Conservation (phyloP, 1,140 invertebrate species). For the Portunus trituberculatus region DNA sequence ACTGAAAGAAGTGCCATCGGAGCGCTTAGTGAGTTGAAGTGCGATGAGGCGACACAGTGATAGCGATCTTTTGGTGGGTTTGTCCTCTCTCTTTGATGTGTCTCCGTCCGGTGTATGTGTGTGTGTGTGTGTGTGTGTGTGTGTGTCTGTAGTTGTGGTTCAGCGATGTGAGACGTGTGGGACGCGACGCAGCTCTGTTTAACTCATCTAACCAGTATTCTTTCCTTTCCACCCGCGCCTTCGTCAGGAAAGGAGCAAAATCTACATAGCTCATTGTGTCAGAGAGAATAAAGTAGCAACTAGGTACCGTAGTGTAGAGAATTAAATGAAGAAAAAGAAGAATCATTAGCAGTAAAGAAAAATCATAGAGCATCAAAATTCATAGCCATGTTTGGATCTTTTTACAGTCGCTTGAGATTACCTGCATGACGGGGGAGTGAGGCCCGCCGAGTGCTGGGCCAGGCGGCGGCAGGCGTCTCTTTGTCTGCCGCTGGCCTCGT, state of each 20-base stretch:
- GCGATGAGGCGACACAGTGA: neutral
- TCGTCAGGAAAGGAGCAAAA: no score
- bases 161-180: no score
- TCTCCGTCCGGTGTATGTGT: no score
- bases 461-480: neutral
- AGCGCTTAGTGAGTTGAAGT: neutral
- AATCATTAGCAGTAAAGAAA: no score
- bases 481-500: neutral
- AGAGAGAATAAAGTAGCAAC: no score
- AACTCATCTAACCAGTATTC: no score
- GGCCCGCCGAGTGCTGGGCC: neutral
- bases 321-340: no score
- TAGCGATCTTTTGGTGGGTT: neutral
- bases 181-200: no score
- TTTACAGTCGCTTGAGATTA: constrained; percentile 6
- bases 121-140: neutral
- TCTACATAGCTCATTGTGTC: no score
- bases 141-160: neutral
- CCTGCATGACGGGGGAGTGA: neutral
- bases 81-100: neutral
- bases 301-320: no score
- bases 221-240: no score
- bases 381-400: neutral
- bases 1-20: neutral
- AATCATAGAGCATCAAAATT: neutral